A percentile compares a stretch with the other conserved stretches of the same genome.
These are phyloP conservation scores for Watsonalla binaria DNA, from an alignment of 2,888 invertebrate genomes.

Conservation along the genomic window DNA sequence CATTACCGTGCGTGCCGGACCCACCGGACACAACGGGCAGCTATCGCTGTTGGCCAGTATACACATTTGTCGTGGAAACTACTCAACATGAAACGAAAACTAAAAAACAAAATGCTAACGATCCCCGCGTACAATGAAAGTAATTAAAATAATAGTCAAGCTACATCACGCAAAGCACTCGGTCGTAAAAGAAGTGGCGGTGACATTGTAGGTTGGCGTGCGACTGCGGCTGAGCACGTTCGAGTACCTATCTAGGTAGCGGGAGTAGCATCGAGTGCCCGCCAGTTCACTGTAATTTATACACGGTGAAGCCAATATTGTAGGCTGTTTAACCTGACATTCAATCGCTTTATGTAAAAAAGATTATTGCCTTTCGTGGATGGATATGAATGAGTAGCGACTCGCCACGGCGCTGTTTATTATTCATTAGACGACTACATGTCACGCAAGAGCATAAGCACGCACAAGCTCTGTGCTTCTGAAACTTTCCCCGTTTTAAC, in stretches of 20 bases:
- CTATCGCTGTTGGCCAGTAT: constrained; percentile 37
- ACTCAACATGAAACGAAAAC: constrained; percentile 37
- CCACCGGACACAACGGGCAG: constrained; percentile 20
- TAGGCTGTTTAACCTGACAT: constrained; percentile 47
- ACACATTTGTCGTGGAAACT: constrained; percentile 44
- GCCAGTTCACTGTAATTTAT: constrained; percentile 35
- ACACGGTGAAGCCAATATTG: constrained; percentile 43
- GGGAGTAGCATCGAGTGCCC: constrained; percentile 21
- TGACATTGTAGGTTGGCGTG: constrained; percentile 34
- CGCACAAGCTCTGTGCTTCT: constrained; percentile 66
- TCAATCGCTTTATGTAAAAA: constrained; percentile 63
- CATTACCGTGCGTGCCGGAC: constrained; percentile 37
- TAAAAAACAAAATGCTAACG: constrained; percentile 48
- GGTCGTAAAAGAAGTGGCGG: constrained; percentile 41
- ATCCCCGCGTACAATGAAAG: constrained; percentile 59
- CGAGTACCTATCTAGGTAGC: constrained; percentile 32
- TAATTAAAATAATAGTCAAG: constrained; percentile 73
- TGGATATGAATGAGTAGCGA: constrained; percentile 73
- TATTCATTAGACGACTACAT: constrained; percentile 73
- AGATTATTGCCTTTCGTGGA: constrained; percentile 65
- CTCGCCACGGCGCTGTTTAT: constrained; percentile 70
- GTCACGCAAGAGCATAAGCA: constrained; percentile 70
- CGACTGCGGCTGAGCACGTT: constrained; percentile 12
- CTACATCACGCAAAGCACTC: constrained; percentile 63
- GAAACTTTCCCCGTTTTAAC: constrained; percentile 48